Percentiles rank a stretch among this genome's conserved stretches.
Conservation (phyloP, 1,140 invertebrate genomes). For the Phortica variegata region DNA sequence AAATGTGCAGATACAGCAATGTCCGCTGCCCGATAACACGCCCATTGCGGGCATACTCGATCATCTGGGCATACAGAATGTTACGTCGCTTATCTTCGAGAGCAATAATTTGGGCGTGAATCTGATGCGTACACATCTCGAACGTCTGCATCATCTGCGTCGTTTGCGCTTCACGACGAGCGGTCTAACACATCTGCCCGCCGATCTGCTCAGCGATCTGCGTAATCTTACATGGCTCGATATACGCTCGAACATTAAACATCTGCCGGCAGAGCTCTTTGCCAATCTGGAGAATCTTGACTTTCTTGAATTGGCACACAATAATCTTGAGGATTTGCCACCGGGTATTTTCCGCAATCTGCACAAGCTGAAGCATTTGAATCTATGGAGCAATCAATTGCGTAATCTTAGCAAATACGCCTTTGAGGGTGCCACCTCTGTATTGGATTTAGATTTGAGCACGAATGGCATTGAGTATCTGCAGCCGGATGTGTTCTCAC, state of each 20-base stretch:
- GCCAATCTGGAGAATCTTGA: conserved; percentile 60
- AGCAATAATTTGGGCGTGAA: conserved; percentile 44
- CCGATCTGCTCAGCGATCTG: conserved; percentile 63
- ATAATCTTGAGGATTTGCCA: conserved; percentile 62
- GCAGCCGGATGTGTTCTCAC: conserved; percentile 61
- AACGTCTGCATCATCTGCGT: conserved; percentile 29
- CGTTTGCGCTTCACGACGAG: conserved; percentile 40
- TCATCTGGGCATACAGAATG: conserved; percentile 33
- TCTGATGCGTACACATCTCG: conserved; percentile 38
- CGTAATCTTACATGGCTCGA: conserved; percentile 63
- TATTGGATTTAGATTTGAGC: conserved; percentile 65
- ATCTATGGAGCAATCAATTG: conserved; percentile 66
- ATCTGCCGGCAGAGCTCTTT: conserved; percentile 62
- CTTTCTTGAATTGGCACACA: conserved; percentile 65
- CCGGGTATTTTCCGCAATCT: conserved; percentile 64
- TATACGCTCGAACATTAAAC: conserved; percentile 63
- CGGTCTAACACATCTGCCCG: conserved; percentile 58
- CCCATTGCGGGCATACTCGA: conserved; percentile 42
- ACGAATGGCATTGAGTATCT: conserved; percentile 64
- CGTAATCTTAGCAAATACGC: conserved; percentile 61
- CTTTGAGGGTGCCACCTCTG: conserved; percentile 62
- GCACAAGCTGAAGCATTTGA: conserved; percentile 61
- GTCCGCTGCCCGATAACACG: conserved; percentile 37
- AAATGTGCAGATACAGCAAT: conserved; percentile 40
- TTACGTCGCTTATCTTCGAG: conserved; percentile 39